Conservation (phyloP, 2,113 vertebrate species). For the Channa argus region DNA sequence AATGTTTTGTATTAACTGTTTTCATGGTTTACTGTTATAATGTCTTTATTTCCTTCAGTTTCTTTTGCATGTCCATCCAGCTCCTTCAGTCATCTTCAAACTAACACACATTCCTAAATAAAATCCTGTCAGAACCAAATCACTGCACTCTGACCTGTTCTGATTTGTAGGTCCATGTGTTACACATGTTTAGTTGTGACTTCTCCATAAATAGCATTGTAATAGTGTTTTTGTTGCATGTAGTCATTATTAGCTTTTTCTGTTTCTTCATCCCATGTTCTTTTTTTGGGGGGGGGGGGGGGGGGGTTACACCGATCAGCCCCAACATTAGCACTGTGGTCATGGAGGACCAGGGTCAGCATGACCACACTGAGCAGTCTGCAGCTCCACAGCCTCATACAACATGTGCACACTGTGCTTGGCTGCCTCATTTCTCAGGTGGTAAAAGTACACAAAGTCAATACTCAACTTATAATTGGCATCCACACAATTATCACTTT, state of each 20-base stretch:
- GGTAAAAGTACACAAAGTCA: no score
- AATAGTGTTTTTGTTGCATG: conserved; percentile 80
- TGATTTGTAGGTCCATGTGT: conserved; percentile 36
- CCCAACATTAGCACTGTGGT: no score
- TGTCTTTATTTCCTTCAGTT: conserved; percentile 13
- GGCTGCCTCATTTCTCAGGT: no score
- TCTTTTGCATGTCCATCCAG: conserved; percentile 37
- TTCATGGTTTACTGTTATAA: not conserved
- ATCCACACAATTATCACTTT: no score
- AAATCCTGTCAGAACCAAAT: conserved; percentile 54
- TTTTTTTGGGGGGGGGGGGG: no score
- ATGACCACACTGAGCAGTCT: no score
- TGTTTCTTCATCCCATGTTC: conserved; percentile 39
- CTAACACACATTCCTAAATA: conserved; percentile 68
- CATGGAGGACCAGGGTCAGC: no score
- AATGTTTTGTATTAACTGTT: conserved; percentile 23
- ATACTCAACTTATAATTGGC: no score
- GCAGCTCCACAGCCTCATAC: no score
- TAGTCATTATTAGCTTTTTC: conserved; percentile 75
- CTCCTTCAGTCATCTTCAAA: conserved; percentile 29
- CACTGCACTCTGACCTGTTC: conserved; percentile 10
- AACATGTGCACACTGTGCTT: no score
- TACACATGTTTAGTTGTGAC: conserved; percentile 43
- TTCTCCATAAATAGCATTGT: conserved; percentile 68
- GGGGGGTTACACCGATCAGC: no score